phyloP scores from a whole-genome alignment of 2,113 vertebrate species.

The Bombycilla garrulus region DNA sequence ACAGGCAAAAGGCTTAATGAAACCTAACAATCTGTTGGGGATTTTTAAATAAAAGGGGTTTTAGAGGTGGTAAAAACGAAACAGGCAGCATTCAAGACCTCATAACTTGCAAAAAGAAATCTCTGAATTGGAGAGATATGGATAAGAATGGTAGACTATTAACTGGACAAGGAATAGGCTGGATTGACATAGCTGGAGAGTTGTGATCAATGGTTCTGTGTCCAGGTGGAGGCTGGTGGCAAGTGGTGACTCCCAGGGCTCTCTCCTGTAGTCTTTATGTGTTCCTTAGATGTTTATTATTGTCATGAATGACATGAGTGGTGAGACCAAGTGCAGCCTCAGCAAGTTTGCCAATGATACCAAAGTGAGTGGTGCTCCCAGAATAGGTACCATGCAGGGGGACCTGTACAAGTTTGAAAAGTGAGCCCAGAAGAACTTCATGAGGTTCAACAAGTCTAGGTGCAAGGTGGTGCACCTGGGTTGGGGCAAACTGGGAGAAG shows the following conservation, averaged over 20 bases:
- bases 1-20: not conserved
- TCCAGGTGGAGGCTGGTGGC: not conserved
- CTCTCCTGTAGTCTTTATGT: not conserved
- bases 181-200: fast-evolving
- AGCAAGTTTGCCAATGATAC: not conserved
- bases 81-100: not conserved
- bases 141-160: not conserved
- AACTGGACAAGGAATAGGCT: not conserved
- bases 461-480: not conserved
- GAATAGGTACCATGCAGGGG: not conserved
- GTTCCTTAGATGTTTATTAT: not conserved
- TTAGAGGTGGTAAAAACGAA: not conserved
- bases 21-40: not conserved
- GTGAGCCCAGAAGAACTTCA: not conserved
- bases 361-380: not conserved
- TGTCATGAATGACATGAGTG: not conserved
- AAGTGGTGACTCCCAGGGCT: not conserved
- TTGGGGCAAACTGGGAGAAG: not conserved
- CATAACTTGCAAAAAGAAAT: not conserved
- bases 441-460: not conserved
- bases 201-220: not conserved
- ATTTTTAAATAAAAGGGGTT: not conserved
- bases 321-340: not conserved
- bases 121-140: not conserved
- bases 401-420: not conserved